phyloP scores from a whole-genome alignment of 2,113 vertebrate genomes.

The Argyrosomus japonicus region DNA sequence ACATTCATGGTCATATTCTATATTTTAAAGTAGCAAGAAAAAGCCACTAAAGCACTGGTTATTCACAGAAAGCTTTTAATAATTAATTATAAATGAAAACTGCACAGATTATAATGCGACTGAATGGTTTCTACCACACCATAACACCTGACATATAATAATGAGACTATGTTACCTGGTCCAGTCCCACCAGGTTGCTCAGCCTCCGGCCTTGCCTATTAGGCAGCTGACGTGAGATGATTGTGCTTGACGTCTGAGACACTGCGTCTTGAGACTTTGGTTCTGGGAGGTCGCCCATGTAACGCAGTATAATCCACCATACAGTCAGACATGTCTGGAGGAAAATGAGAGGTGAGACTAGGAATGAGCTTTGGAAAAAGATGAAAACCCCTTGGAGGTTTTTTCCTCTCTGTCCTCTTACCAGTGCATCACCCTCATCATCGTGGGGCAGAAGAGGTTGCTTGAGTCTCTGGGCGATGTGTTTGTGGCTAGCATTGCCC shows the following conservation, averaged over 20 bases:
- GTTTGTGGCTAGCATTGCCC: conserved; percentile 82
- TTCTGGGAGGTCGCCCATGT: conserved; percentile 95
- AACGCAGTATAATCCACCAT: conserved; percentile 92
- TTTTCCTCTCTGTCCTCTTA: conserved; percentile 60
- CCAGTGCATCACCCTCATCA: conserved; percentile 88
- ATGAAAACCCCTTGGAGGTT: not conserved
- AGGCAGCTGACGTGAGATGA: conserved; percentile 27
- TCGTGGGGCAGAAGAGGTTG: conserved; percentile 92
- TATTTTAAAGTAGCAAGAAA: not conserved
- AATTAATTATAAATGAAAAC: not conserved
- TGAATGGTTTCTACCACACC: not conserved
- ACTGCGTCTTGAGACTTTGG: conserved; percentile 69
- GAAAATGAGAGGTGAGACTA: not conserved
- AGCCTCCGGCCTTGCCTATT: conserved; percentile 72
- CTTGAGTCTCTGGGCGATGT: conserved; percentile 84
- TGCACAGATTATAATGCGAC: not conserved
- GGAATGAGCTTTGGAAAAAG: conserved; percentile 2
- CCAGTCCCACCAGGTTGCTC: conserved; percentile 81
- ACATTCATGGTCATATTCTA: not conserved
- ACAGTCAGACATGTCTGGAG: conserved; percentile 88
- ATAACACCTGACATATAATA: too few relatives aligned
- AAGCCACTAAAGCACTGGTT: not conserved
- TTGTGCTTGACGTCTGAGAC: conserved; percentile 47
- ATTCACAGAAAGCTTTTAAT: not conserved
- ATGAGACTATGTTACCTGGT: conserved; percentile 75